Percentiles rank a stretch among this genome's conserved stretches.
Conservation (phyloP, 2,113 vertebrate species). For the Macrotus californicus region DNA sequence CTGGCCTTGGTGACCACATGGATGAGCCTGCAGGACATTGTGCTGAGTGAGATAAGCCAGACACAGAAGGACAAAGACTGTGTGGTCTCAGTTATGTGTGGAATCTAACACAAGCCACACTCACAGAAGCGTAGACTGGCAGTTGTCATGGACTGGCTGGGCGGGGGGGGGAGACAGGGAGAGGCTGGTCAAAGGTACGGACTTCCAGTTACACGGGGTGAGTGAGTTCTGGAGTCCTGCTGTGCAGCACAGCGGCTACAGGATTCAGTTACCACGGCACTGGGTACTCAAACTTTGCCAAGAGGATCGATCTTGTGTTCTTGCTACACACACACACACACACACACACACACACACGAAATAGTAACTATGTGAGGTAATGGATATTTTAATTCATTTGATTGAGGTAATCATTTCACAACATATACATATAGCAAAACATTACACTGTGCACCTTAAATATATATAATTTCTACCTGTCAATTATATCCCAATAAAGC, state of each 20-base stretch:
- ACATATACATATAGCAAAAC: not conserved
- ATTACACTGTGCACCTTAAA: not conserved
- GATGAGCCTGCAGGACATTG: not conserved
- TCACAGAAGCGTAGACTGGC: not conserved
- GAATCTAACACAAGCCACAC: not conserved
- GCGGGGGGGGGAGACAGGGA: not conserved
- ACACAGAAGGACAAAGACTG: not conserved
- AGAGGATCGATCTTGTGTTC: not conserved
- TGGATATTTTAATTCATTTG: not conserved
- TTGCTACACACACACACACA: not conserved
- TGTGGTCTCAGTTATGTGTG: fast-evolving
- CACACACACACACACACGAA: not conserved
- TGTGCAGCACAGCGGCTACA: not conserved
- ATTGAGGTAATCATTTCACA: not conserved
- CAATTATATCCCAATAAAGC: not conserved
- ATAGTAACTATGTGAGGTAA: not conserved
- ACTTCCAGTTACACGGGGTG: not conserved
- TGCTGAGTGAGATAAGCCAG: not conserved
- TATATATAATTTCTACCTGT: not conserved
- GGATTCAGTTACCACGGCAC: too few relatives aligned
- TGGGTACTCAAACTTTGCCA: not conserved
- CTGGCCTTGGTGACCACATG: not conserved
- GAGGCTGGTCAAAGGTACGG: not conserved
- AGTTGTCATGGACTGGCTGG: not conserved
- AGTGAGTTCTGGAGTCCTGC: fast-evolving